Evolutionary conservation across 2,113 vertebrate genomes (phyloP), one percentile per base, ranked within the genome.

Genomic region (Limnothrissa miodon): DNA sequence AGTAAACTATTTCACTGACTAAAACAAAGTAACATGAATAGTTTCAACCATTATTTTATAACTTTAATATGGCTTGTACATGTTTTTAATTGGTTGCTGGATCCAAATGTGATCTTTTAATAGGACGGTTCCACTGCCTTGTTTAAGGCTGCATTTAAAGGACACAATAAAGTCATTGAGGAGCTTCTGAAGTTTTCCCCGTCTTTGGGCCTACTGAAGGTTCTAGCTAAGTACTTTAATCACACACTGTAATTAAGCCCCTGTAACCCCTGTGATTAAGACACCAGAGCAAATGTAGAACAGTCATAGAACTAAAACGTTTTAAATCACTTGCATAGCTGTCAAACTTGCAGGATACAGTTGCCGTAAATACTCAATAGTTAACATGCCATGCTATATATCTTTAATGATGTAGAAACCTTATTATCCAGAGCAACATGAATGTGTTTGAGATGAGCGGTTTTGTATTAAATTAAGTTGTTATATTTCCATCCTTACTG

Each of bases 151-250:
- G 97, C 98, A 62, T 92, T 96, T 90, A 99, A 99, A 91, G 98
- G 98, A n/a, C 96, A 97, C 89, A 95, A 89, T 84, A 88, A 93
- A 0, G 97, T 99, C 80, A 95, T 99, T 23, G 95, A 98, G 87
- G 98, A 99, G 82, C 88, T 99, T 78, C 96, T 99, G 81, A 98
- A 97, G 92, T 99, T 99, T 89, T 98, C 96, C 85, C 98, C 98
- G 6, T 95, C 95, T 0, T 95, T 99, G 19, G 96, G 97, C 59
- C 91, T 99, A 87, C 93, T 99, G 83, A 97, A 99, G 96, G 98
- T 98, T 93, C 87, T 90, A 88, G 2, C 44, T 33, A 29, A 23
- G 21, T 56, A 56, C 5, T 39, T n/a, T 29, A 10, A 8, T 36
- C 13, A 10, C 66, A 74, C 0, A 39, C 21, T 56, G 21, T 36